Evolutionary conservation across 2,797 vertebrate species (phyloP).

Genomic region (Gallinago nigripennis): DNA sequence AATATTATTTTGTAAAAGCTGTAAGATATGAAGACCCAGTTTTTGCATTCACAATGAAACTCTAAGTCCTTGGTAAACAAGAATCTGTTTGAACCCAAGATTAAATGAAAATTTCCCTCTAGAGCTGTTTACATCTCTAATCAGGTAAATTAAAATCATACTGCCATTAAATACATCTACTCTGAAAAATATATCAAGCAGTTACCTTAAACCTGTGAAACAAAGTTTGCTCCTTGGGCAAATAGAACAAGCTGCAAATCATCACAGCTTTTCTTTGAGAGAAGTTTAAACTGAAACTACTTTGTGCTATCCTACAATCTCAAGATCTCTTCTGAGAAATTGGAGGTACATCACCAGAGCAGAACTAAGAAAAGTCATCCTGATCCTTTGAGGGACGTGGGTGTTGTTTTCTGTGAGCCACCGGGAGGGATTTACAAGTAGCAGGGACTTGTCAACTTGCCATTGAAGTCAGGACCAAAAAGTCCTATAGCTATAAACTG

Average conservation of each 20-base stretch:
- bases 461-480: neutral
- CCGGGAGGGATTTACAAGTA: neutral
- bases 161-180: neutral
- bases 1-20: neutral
- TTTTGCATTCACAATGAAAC: neutral
- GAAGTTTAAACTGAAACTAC: neutral
- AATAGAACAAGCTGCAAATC: neutral
- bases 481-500: neutral
- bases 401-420: neutral
- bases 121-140: neutral
- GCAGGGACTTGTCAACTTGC: neutral
- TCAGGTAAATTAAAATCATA: neutral
- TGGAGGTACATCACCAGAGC: neutral
- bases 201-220: neutral
- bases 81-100: neutral
- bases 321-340: neutral
- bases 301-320: neutral
- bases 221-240: neutral
- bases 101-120: neutral
- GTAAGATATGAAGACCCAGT: neutral
- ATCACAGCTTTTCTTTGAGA: neutral
- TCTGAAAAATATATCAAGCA: neutral
- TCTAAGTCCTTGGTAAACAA: neutral
- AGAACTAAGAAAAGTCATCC: neutral
- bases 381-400: neutral